These are phyloP conservation scores for Cantharis nigra DNA, from an alignment of 2,888 invertebrate species.

Conservation along the genomic window DNA sequence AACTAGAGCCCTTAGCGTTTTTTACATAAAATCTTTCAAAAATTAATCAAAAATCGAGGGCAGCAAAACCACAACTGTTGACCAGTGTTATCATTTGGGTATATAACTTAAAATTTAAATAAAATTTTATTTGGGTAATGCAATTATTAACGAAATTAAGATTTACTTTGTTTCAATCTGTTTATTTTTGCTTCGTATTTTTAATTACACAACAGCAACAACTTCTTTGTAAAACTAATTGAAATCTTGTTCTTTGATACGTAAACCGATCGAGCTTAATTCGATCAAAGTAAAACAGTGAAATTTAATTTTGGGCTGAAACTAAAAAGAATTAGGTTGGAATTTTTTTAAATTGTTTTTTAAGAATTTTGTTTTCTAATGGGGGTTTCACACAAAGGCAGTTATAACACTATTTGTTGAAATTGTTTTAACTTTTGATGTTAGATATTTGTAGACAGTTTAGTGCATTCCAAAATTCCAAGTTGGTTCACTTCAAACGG, in stretches of 20 bases:
- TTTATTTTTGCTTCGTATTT: conserved; percentile 21
- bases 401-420: conserved; percentile 51
- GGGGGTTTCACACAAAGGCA: conserved; percentile 31
- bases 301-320: conserved; percentile 2
- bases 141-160: background rate
- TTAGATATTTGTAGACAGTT: conserved; percentile 39
- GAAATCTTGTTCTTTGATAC: conserved; percentile 36
- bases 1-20: too few species aligned
- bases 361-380: background rate
- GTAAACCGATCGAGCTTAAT: conserved; percentile 33
- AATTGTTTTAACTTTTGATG: conserved; percentile 42
- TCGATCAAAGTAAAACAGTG: conserved; percentile 6
- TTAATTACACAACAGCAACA: conserved; percentile 33
- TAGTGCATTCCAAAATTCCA: conserved; percentile 32
- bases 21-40: too few species aligned
- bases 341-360: background rate
- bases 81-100: too few species aligned
- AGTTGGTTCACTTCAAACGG: conserved; percentile 29
- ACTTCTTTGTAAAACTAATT: conserved; percentile 32
- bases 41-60: too few species aligned
- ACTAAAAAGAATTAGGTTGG: background rate
- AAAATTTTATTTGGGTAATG: background rate
- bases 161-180: conserved; percentile 9
- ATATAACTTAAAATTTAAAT: too few species aligned
- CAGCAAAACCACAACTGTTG: too few species aligned